Evolutionary conservation across 2,797 vertebrate genomes (phyloP), one percentile per base, ranked within the genome.

Genomic region (Pseudotriccus pelzelni): DNA sequence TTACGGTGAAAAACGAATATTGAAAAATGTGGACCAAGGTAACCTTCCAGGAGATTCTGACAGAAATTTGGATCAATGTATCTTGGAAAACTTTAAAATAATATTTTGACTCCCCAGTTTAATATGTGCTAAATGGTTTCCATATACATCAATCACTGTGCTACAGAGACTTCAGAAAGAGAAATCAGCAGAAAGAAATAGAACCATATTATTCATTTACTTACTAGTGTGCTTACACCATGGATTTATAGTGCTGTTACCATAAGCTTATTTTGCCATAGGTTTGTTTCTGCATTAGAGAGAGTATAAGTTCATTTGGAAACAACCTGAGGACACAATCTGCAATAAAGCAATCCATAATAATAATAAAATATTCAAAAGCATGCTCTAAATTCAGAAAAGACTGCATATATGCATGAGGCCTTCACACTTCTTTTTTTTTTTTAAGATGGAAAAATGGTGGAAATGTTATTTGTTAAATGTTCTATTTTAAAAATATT

Each of bases 401-500:
- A 62, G 75, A 59, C 1, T 82, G 44, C 37, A 74, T 73, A 46
- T 73, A 82, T 93, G 88, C 67, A 94, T 84, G 70, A 96, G 66
- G 49, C 20, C 49, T 46, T 86, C 87, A 87, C 82, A 66, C 52
- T 72, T 41, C 41, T 39, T 34, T 84, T 66, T 66, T 60, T 81
- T 62, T 81, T 83, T 87, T 23, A 66, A 94, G 80, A 79, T 5
- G 32, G 72, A 93, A 75, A 88, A 96, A 78, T 69, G 46, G 64
- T 80, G 53, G 87, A 77, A 92, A 78, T 28, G 25, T 49, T 96
- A 66, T 91, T 94, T 87, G 82, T 58, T 87, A 82, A 94, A 80
- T 62, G 70, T 67, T 93, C 92, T 76, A 64, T 90, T 94, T 90
- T 53, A 25, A 89, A 92, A 93, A 89, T 92, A 62, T 92, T 96